A percentile compares a stretch with the other conserved stretches of the same genome.
Evolutionary conservation across 92 coral and sea anemone genomes (phyloP).

Genomic region (Porites cylindrica): DNA sequence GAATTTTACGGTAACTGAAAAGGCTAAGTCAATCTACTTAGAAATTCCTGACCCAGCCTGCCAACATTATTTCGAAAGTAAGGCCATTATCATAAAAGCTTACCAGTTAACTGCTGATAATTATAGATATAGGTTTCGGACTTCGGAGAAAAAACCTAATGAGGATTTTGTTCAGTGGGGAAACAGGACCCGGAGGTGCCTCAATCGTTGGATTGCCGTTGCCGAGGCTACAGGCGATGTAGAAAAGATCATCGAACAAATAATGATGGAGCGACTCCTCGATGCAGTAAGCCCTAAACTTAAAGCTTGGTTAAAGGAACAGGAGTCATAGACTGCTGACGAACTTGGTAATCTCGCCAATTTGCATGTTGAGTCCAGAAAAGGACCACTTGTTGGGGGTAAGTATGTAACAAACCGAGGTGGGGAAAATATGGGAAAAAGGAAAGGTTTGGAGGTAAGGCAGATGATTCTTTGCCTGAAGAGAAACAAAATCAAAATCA

Average conservation of each 20-base stretch:
- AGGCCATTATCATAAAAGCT: constrained; percentile 60
- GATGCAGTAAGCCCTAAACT: constrained; percentile 75
- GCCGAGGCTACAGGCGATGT: constrained; percentile 55
- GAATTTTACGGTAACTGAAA: too few species aligned
- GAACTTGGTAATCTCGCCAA: constrained; percentile 65
- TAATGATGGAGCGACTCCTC: constrained; percentile 57
- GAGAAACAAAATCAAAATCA: too few species aligned
- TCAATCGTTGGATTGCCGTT: constrained; percentile 72
- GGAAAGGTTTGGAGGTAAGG: neutral
- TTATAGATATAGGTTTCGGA: constrained; percentile 67
- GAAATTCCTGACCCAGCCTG: constrained; percentile 51
- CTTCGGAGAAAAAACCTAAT: constrained; percentile 59
- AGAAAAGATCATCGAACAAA: constrained; percentile 58
- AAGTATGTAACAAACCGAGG: constrained; percentile 31
- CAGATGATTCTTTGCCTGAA: neutral
- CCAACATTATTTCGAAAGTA: constrained; percentile 52
- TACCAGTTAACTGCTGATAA: constrained; percentile 68
- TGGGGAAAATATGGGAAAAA: neutral
- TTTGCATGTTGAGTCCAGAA: constrained; percentile 67
- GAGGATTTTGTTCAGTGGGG: constrained; percentile 78
- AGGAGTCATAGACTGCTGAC: constrained; percentile 59
- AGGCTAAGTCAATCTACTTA: constrained; percentile 65
- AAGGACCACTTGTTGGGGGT: constrained; percentile 69
- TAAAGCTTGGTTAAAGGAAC: constrained; percentile 65
- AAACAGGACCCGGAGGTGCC: constrained; percentile 64